Evolutionary conservation across 2,888 invertebrate species (phyloP), one percentile per base, ranked within the genome.

Genomic region (Bembecia ichneumoniformis): DNA sequence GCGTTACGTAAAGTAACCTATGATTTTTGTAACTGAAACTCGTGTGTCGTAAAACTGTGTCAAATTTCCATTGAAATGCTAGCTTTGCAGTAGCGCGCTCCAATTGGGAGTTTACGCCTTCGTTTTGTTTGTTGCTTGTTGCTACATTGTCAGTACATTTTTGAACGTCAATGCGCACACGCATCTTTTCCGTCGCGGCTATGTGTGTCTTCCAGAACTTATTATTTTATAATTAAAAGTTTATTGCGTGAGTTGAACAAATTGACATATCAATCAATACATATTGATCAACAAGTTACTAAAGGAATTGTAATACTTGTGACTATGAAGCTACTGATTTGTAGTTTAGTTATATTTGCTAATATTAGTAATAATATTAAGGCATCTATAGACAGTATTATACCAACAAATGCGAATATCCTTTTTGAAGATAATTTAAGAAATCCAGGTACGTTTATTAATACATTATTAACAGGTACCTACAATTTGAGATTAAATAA

Each of bases 361-460:
- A 82, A 82, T 60, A 71, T 83, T 1, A 83, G 79, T 52, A 65
- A 77, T 56, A 79, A 81, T 67, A 76, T 84, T 10, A 84, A 79
- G 59, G 86, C 86, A 1, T 86, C 86, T 0, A 54, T 86, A 56
- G 86, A 86, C 51, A 82, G 75, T 59, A 75, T 78, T 51, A 60
- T 72, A 9, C 79, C 82, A 0, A 62, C 66, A 5, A 71, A 64
- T 34, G 57, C 68, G 7, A 78, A 74, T 57, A 57, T 75, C 48
- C 66, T 82, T 14, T 64, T 82, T 40, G 74, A 78, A 49, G 84
- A 84, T 56, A 70, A 71, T 3, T 80, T 79, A 0, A 77, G 70
- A 60, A 75, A 67, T 62, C 68, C 74, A 60, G 82, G 86, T 84
- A 61, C 14, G 15, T 11, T 45, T 16, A 11, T 10, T 15, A 15